Percentiles rank a stretch among this genome's conserved stretches.
phyloP scores from a whole-genome alignment of 2,797 vertebrate species.

The Erpetoichthys calabaricus region DNA sequence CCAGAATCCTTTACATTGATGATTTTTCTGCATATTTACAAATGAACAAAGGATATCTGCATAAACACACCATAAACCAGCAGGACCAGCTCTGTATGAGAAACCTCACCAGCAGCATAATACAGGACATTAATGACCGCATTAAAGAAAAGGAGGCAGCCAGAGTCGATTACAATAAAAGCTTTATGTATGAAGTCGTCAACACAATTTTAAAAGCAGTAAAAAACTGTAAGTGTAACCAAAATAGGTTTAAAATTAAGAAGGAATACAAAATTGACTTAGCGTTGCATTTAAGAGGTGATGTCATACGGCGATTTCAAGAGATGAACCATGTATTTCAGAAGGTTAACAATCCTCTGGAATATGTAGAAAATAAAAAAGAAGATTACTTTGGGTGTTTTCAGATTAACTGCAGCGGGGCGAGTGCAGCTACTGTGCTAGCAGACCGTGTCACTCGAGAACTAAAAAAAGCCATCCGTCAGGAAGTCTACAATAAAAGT shows the following conservation, averaged over 20 bases:
- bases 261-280: constrained; percentile 17
- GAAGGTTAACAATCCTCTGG: constrained; percentile 21
- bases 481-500: constrained; percentile 14
- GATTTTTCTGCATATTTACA: constrained; percentile 12
- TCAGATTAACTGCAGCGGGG: constrained; percentile 33
- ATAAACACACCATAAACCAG: not conserved
- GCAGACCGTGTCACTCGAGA: constrained; percentile 27
- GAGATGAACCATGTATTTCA: constrained; percentile 18
- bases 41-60: constrained; percentile 5
- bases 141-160: constrained; percentile 3
- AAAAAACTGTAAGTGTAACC: not conserved
- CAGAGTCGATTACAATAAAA: constrained; percentile 15
- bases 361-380: constrained; percentile 30
- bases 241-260: constrained; percentile 4
- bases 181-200: constrained; percentile 15
- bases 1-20: not conserved
- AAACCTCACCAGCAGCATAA: constrained; percentile 2
- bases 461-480: constrained; percentile 19
- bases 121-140: not conserved
- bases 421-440: constrained; percentile 27
- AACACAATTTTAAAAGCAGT: not conserved
- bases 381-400: constrained; percentile 35
- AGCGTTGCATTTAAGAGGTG: constrained; percentile 12
- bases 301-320: constrained; percentile 15
- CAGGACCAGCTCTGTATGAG: constrained; percentile 3